Percentiles rank a stretch among this genome's conserved stretches.
Evolutionary conservation across 2,797 vertebrate species (phyloP).

Genomic region (Vultur gryphus): DNA sequence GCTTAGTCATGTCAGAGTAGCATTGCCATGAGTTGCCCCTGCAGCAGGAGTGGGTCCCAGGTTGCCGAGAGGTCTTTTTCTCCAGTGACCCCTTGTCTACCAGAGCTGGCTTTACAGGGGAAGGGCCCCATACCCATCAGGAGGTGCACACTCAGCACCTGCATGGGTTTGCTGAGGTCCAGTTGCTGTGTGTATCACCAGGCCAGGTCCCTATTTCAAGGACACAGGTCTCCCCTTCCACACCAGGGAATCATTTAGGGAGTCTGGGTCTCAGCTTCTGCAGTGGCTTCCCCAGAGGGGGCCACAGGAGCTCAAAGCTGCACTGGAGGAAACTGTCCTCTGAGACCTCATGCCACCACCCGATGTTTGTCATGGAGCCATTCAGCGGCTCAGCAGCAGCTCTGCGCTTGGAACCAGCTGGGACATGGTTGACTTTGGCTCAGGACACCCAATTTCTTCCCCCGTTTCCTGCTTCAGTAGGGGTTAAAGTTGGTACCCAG

Average conservation of each 20-base stretch:
- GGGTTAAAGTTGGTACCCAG: background rate
- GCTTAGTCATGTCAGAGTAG: background rate
- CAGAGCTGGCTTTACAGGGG: accelerated
- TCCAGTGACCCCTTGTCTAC: background rate
- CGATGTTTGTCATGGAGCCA: accelerated
- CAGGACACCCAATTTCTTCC: background rate
- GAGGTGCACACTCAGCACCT: background rate
- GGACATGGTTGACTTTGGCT: background rate
- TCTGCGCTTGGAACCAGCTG: accelerated
- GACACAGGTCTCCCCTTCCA: background rate
- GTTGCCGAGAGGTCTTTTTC: background rate
- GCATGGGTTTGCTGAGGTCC: background rate
- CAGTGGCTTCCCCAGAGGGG: background rate
- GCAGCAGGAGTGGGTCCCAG: background rate
- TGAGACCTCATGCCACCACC: background rate
- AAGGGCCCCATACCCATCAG: background rate
- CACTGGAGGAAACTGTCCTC: background rate
- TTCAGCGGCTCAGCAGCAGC: background rate
- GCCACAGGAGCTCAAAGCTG: background rate
- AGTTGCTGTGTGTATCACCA: background rate
- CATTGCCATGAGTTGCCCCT: background rate
- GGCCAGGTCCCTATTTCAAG: background rate
- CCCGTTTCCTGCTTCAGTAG: background rate
- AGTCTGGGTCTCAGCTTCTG: background rate
- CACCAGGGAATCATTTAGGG: too few species aligned